Evolutionary conservation across 2,888 invertebrate genomes (phyloP).

Genomic region (Stegophylla sp.): DNA sequence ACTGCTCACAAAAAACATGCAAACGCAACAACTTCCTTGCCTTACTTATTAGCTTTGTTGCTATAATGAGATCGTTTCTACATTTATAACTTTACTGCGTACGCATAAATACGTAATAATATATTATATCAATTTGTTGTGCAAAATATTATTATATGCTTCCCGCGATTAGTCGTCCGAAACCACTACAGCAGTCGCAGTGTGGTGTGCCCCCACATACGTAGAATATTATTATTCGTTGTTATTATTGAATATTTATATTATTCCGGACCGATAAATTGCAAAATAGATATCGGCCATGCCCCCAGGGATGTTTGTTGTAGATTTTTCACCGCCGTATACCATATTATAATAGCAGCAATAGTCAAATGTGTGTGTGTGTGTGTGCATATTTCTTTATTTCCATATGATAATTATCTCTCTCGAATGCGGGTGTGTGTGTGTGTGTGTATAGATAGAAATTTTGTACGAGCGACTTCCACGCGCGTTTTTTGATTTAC

Average conservation of each 20-base stretch:
- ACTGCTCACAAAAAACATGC: too few species aligned
- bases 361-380: too few species aligned
- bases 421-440: not conserved
- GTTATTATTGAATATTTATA: not conserved
- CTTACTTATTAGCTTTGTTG: too few species aligned
- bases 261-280: constrained; percentile 7
- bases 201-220: too few species aligned
- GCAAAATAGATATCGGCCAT: constrained; percentile 27
- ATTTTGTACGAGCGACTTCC: constrained; percentile 4
- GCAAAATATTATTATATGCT: too few species aligned
- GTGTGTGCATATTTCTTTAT: not conserved
- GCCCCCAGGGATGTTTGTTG: constrained; percentile 17
- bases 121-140: too few species aligned
- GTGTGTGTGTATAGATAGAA: not conserved
- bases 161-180: not conserved
- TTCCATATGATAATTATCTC: constrained; percentile 24
- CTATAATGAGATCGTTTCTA: too few species aligned
- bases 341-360: not conserved
- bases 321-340: constrained; percentile 23
- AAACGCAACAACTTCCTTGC: too few species aligned
- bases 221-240: not conserved
- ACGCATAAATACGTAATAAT: too few species aligned
- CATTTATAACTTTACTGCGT: too few species aligned
- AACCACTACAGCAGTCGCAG: too few species aligned
- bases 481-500: constrained; percentile 29